These are phyloP conservation scores for Amiota mariae DNA, from an alignment of 2,888 invertebrate species.

Conservation along the genomic window DNA sequence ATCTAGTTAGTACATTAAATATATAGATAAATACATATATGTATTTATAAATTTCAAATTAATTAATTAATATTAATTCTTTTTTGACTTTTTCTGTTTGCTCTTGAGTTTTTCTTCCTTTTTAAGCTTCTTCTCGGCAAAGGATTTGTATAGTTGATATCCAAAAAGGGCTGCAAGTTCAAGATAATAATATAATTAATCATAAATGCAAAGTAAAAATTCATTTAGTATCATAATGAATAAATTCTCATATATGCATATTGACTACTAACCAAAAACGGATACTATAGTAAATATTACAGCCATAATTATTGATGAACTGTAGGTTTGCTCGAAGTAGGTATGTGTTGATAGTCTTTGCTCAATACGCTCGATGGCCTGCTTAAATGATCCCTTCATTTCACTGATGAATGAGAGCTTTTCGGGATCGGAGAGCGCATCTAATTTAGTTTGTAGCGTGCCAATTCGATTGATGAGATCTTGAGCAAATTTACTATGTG, in stretches of 20 bases:
- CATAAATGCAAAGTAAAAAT: background rate
- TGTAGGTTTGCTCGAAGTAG: slow-evolving; percentile 58
- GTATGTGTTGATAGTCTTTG: slow-evolving; percentile 56
- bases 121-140: slow-evolving; percentile 83
- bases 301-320: slow-evolving; percentile 61
- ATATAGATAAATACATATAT: too few species aligned
- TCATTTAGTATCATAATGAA: background rate
- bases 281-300: slow-evolving; percentile 61
- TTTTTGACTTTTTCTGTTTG: slow-evolving; percentile 87
- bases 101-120: slow-evolving; percentile 86
- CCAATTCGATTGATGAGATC: slow-evolving; percentile 57
- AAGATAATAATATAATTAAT: slow-evolving; percentile 32
- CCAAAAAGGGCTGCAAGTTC: slow-evolving; percentile 86
- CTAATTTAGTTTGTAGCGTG: slow-evolving; percentile 58
- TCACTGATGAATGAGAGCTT: slow-evolving; percentile 59
- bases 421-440: slow-evolving; percentile 59
- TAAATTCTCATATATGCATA: background rate
- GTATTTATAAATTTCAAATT: too few species aligned
- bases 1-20: too few species aligned
- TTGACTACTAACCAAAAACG: slow-evolving; percentile 59
- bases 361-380: slow-evolving; percentile 61
- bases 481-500: slow-evolving; percentile 57
- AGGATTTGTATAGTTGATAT: slow-evolving; percentile 87
- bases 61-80: slow-evolving; percentile 52
- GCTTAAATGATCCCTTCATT: slow-evolving; percentile 64